Evolutionary conservation across 2,797 vertebrate genomes (phyloP).

Genomic region (Vespertilio murinus): DNA sequence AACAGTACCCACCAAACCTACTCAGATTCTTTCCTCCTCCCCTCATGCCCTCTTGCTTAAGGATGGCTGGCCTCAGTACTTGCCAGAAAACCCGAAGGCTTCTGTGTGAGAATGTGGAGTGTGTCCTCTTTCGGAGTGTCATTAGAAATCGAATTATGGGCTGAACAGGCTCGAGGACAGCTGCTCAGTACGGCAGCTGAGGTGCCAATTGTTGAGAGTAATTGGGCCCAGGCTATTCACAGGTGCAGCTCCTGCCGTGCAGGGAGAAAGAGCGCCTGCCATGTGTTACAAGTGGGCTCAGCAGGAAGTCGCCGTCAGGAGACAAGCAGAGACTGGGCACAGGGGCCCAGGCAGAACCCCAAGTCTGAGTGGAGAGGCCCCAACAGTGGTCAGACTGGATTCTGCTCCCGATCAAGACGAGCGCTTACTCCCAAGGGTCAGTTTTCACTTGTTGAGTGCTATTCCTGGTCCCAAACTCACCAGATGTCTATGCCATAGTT

Average conservation of each 20-base stretch:
- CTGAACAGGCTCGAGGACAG: not conserved
- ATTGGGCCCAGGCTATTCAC: slow-evolving; percentile 24
- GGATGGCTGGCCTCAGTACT: not conserved
- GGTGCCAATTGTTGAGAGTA: not conserved
- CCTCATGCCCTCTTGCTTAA: no score
- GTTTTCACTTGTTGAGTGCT: not conserved
- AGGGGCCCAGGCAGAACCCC: not conserved
- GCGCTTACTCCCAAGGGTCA: not conserved
- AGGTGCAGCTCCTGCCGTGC: not conserved
- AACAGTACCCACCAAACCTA: not conserved
- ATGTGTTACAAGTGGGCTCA: not conserved
- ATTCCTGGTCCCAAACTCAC: slow-evolving; percentile 1
- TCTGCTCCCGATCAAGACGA: not conserved
- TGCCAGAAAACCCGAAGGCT: not conserved
- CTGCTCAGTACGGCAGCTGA: not conserved
- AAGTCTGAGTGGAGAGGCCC: not conserved
- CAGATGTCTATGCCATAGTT: not conserved
- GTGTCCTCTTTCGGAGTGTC: not conserved
- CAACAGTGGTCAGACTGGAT: not conserved
- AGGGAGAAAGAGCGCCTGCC: not conserved
- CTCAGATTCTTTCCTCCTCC: not conserved
- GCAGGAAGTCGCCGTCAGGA: not conserved
- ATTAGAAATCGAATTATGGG: not conserved
- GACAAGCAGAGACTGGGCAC: not conserved
- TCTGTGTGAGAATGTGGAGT: not conserved